A percentile compares a stretch with the other conserved stretches of the same genome.
phyloP scores from a whole-genome alignment of 2,113 vertebrate genomes.

The Andinoacara biseriatus region DNA sequence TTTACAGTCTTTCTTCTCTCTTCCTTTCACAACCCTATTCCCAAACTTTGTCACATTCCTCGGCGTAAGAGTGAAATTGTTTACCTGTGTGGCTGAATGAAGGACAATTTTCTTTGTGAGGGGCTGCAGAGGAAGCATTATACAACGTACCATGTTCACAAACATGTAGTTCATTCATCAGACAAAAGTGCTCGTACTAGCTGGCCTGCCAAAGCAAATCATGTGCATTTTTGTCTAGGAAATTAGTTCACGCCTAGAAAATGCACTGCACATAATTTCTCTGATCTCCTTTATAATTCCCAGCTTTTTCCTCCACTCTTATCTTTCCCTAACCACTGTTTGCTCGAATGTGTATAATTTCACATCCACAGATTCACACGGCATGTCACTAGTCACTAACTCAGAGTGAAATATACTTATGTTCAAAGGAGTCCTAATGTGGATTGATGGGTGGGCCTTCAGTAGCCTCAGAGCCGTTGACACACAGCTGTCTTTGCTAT shows the following conservation, averaged over 20 bases:
- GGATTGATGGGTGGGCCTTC: conserved; percentile 78
- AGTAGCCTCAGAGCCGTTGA: conserved; percentile 77
- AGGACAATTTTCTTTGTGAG: conserved; percentile 20
- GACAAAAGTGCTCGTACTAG: conserved; percentile 5
- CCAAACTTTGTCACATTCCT: conserved; percentile 36
- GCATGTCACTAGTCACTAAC: conserved; percentile 80
- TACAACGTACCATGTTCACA: conserved; percentile 25
- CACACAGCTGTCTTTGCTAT: conserved; percentile 82
- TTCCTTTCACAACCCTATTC: conserved; percentile 5
- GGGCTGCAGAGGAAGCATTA: conserved; percentile 3
- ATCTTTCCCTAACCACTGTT: conserved; percentile 74
- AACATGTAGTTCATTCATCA: conserved; percentile 22
- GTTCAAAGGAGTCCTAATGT: conserved; percentile 84
- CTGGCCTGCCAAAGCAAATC: conserved; percentile 39
- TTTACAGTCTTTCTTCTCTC: conserved; percentile 33
- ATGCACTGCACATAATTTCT: conserved; percentile 62
- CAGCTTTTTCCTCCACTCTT: conserved; percentile 60
- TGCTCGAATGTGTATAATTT: conserved; percentile 79
- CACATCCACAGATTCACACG: conserved; percentile 77
- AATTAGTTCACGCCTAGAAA: conserved; percentile 72
- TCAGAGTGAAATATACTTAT: conserved; percentile 78
- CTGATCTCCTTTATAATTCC: conserved; percentile 71
- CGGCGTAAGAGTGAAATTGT: conserved; percentile 31
- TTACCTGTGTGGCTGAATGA: conserved; percentile 37
- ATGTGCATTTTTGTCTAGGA: conserved; percentile 58